Evolutionary conservation across 2,888 invertebrate species (phyloP), one percentile per base, ranked within the genome.

Genomic region (Camptogramma bilineatum): DNA sequence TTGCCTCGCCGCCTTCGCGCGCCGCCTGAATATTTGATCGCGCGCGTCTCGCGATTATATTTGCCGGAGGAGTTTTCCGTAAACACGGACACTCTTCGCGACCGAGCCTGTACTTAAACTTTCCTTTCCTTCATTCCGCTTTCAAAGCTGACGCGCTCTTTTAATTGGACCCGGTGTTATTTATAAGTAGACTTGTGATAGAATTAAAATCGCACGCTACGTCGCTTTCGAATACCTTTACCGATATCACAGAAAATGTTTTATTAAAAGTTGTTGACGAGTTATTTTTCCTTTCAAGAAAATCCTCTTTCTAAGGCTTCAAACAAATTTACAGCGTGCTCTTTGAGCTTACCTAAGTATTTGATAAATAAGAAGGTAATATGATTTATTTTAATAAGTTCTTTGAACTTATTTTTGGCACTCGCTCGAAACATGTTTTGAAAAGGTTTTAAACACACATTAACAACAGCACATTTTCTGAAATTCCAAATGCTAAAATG

Each of bases 11-110:
- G 80, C 85, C 81, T 79, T 84, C 80, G 86, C 88, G 86, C 89
- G 88, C 87, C 85, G 87, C 76, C 86, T 91, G 91, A 91, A 91
- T 91, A 93, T 92, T 91, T 91, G 91, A 91, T 91, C 90, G 90
- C 86, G 86, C 87, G 83, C 89, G 90, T 88, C 90, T 88, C 88
- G 92, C 91, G 91, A 91, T 92, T 88, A 92, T 92, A 92, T 91
- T 92, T 90, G 91, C 89, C 88, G 81, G 90, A 90, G 81, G 90
- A 90, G 90, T 87, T 90, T 92, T 90, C 88, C 89, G 88, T 90
- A 92, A 93, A 92, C 91, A 91, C 85, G 86, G 82, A 82, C 86
- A 88, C 88, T 85, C 85, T 89, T 90, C 87, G 87, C 86, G 86
- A 85, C 86, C 87, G 86, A 80, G 24, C 67, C 55, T 17, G 83